phyloP scores from a whole-genome alignment of 2,113 vertebrate genomes.

The Garra rufa region DNA sequence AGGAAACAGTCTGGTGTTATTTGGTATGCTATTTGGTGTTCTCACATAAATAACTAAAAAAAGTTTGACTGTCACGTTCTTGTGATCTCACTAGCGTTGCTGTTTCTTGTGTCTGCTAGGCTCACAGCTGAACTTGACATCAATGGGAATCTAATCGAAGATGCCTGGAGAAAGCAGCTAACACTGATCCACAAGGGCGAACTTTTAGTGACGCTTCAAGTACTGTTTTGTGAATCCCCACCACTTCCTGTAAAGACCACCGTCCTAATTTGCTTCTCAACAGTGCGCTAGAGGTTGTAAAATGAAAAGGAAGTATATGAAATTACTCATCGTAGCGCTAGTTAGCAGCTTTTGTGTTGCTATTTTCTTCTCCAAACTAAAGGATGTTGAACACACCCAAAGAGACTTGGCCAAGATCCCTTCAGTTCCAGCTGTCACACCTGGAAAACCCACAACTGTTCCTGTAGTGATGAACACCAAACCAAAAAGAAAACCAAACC shows the following conservation, averaged over 20 bases:
- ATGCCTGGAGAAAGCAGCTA: too few species aligned
- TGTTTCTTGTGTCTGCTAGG: slow-evolving; percentile 2
- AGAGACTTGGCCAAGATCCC: not conserved
- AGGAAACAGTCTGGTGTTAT: not conserved
- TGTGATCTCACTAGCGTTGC: not conserved
- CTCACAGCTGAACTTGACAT: not conserved
- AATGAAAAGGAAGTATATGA: slow-evolving; percentile 51
- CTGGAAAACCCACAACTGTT: not conserved
- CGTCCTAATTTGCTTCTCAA: not conserved
- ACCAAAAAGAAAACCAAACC: not conserved
- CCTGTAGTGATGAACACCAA: too few species aligned
- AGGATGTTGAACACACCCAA: not conserved
- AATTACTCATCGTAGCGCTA: slow-evolving; percentile 47
- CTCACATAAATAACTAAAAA: not conserved
- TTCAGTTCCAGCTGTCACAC: rapidly evolving
- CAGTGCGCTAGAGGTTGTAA: not conserved
- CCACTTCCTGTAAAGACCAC: not conserved
- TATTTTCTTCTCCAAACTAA: slow-evolving; percentile 60
- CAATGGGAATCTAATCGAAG: not conserved
- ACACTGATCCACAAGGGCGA: too few species aligned
- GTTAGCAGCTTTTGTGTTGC: slow-evolving; percentile 54
- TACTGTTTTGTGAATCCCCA: not conserved
- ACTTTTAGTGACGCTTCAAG: too few species aligned
- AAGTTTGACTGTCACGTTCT: not conserved
- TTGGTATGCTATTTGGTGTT: not conserved